phyloP scores from a whole-genome alignment of 2,113 vertebrate species.

The Nannobrachium achirus region DNA sequence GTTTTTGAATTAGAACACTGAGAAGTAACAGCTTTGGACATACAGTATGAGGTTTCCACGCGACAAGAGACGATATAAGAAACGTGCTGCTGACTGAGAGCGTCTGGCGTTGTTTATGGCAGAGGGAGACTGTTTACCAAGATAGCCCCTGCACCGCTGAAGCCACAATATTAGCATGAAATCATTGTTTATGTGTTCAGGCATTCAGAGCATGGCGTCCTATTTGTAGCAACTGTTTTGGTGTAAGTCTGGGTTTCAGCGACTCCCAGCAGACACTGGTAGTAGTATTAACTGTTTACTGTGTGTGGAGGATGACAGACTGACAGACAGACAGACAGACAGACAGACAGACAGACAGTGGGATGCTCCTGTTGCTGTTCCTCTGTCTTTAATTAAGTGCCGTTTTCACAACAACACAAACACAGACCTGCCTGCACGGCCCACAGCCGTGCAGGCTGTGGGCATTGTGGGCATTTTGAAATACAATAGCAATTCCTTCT shows the following conservation, averaged over 20 bases:
- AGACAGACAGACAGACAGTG: too few relatives aligned
- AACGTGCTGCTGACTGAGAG: too few relatives aligned
- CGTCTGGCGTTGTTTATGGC: neutral
- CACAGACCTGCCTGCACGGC: neutral
- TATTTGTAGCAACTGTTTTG: neutral
- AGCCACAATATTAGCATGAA: slow-evolving; percentile 3
- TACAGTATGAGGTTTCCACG: too few relatives aligned
- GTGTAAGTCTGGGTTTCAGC: too few relatives aligned
- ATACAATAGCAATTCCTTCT: too few relatives aligned
- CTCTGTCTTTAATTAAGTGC: neutral
- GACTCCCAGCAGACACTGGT: neutral
- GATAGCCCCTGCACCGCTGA: neutral
- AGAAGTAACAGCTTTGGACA: too few relatives aligned
- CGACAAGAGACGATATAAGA: too few relatives aligned
- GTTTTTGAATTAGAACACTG: too few relatives aligned
- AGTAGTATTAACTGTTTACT: neutral
- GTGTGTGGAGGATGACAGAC: neutral
- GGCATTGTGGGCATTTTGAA: too few relatives aligned
- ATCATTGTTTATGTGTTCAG: neutral
- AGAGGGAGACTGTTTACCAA: too few relatives aligned
- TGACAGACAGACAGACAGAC: too few relatives aligned
- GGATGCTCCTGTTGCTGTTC: neutral
- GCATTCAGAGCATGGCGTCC: neutral
- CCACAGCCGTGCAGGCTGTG: too few relatives aligned
- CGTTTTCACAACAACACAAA: neutral